Evolutionary conservation across 2,797 vertebrate species (phyloP).

Genomic region (Neosalanx taihuensis): DNA sequence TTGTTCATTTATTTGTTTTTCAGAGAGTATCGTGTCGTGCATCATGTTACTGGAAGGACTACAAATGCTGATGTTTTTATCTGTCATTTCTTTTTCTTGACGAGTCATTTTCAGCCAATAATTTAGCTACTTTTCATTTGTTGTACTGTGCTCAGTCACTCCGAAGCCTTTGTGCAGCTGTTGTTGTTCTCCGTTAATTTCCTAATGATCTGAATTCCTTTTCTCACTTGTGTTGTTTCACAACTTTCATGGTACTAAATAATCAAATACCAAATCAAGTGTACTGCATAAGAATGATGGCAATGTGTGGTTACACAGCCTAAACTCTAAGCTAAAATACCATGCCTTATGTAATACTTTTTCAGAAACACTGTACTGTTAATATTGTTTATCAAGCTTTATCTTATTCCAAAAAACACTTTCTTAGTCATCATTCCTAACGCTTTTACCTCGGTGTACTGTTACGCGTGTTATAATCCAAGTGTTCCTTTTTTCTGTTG

Average conservation of each 20-base stretch:
- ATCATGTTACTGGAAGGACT: constrained; percentile 1
- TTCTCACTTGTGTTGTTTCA: not conserved
- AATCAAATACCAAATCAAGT: constrained; percentile 7
- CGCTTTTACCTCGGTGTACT: constrained; percentile 33
- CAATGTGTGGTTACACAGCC: not conserved
- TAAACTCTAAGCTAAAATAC: not conserved
- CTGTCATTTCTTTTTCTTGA: not conserved
- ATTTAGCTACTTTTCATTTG: constrained; percentile 2
- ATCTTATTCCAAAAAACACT: not conserved
- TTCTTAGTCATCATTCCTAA: constrained; percentile 10
- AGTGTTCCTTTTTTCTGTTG: constrained; percentile 10
- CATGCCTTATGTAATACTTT: too few species aligned
- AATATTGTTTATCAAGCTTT: not conserved
- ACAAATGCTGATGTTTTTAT: constrained; percentile 14
- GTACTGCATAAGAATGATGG: not conserved
- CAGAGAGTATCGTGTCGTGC: constrained; percentile 18
- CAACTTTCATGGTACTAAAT: constrained; percentile 16
- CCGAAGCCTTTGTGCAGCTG: constrained; percentile 17
- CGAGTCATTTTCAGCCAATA: constrained; percentile 8
- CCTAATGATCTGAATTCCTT: constrained; percentile 3
- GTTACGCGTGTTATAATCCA: constrained; percentile 23
- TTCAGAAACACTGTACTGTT: not conserved
- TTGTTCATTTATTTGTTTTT: constrained; percentile 44
- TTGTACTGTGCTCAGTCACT: constrained; percentile 11
- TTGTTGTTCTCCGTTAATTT: constrained; percentile 1